Evolutionary conservation across 2,888 invertebrate genomes (phyloP).

Genomic region (Drosophila bunnanda): DNA sequence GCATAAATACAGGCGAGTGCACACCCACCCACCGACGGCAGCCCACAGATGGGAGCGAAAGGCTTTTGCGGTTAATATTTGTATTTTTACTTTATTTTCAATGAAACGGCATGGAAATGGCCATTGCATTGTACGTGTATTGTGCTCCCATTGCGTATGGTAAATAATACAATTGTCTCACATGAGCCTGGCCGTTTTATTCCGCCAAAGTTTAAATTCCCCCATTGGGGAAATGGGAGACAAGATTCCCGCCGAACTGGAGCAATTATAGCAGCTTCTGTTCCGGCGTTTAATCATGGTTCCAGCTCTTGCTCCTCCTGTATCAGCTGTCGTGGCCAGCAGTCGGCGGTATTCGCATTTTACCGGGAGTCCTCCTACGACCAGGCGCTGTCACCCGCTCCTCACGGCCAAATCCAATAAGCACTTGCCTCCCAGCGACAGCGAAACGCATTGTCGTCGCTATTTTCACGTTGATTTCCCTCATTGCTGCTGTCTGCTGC

Average conservation of each 20-base stretch:
- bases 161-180: constrained; percentile 63
- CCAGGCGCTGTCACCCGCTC: constrained; percentile 61
- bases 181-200: constrained; percentile 43
- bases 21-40: constrained; percentile 33
- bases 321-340: constrained; percentile 27
- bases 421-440: constrained; percentile 55
- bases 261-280: constrained; percentile 20
- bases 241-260: constrained; percentile 25
- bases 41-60: constrained; percentile 35
- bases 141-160: constrained; percentile 52
- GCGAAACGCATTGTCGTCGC: constrained; percentile 59
- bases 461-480: constrained; percentile 61
- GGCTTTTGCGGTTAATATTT: constrained; percentile 69
- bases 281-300: constrained; percentile 50
- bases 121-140: constrained; percentile 61
- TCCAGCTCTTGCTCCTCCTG: neutral
- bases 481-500: constrained; percentile 27
- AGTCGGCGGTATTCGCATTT: neutral
- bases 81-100: constrained; percentile 65
- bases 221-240: constrained; percentile 24
- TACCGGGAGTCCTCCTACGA: constrained; percentile 1
- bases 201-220: constrained; percentile 47
- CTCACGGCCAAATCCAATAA: constrained; percentile 67
- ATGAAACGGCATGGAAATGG: constrained; percentile 68
- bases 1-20: constrained; percentile 50